Base-by-base conservation (phyloP, 1,140 invertebrate species). In the Lordiphosa mommai region DNA sequence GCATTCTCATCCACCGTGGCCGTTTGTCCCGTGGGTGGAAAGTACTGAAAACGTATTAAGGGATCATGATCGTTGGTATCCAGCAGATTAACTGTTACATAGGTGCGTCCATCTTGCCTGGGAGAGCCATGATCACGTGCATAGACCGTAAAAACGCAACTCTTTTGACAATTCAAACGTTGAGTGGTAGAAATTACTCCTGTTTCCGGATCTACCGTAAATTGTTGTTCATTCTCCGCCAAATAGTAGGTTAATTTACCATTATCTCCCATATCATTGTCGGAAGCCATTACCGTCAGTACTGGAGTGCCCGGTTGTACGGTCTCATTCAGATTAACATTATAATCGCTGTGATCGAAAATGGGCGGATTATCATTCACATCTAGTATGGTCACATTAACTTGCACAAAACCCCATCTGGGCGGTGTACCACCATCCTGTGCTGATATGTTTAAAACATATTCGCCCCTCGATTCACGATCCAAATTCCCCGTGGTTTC, bases 31-130 rank as follows among this genome's bases (percentile, higher is more conserved):
- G 93, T 95, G 0, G 93, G 90, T 4, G 96, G 95, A 82, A 97
- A 95, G 88, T 97, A 97, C 5, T 93, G 93, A 86, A 99, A 98
- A 56, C 93, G 93, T 43, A 99, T 98, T 16, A 95, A 92, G 2
- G 97, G 98, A 90, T 97, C 96, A 87, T 99, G 97, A 91, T 98
- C 96, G 89, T 98, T 98, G 1, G 96, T 94, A 88, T 98, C 97
- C 27, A 98, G 90, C 9, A 99, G 90, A 89, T 96, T 98, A 0
- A 99, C 96, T 2, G 96, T 98, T 0, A 99, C 95, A 89, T 98
- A 99, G 13, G 97, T 97, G 33, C 97, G 91, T 3, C 97, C 97
- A 85, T 97, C 95, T 88, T 98, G 96, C 27, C 95, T 89, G 0
- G 96, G 96, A 4, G 93, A 93, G 0, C 97, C 97, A 70, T 98